Conservation (phyloP, 1,140 invertebrate genomes). For the Cotesia typhae region DNA sequence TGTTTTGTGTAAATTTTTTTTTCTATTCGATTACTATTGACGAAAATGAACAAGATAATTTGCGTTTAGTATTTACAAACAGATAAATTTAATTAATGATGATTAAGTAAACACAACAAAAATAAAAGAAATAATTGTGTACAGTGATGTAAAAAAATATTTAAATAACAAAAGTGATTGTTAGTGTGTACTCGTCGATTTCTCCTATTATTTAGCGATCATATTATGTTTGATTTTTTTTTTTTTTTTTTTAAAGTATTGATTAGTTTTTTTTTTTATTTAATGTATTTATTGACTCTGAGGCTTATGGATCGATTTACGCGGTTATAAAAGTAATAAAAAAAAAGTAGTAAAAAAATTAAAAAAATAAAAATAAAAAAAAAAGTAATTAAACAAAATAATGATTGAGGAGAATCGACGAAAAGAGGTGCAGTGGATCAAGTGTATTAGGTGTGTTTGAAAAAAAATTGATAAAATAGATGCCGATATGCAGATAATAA, state of each 20-base stretch:
- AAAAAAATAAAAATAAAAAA: background rate
- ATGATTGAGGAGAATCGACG: slow-evolving; percentile 35
- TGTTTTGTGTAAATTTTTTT: no score
- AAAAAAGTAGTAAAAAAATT: background rate
- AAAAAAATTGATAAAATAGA: slow-evolving; percentile 33
- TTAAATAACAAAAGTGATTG: slow-evolving; percentile 48
- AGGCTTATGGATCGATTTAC: background rate
- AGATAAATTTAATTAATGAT: slow-evolving; percentile 35
- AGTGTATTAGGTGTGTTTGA: slow-evolving; percentile 39
- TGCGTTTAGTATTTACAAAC: background rate
- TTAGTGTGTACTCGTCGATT: slow-evolving; percentile 59
- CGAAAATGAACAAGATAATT: background rate
- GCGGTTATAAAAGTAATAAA: background rate
- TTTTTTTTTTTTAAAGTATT: slow-evolving; percentile 5
- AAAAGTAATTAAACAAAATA: slow-evolving; percentile 14
- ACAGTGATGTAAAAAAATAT: slow-evolving; percentile 61
- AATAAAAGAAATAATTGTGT: slow-evolving; percentile 52
- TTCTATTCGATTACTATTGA: slow-evolving; percentile 6
- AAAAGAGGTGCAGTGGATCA: slow-evolving; percentile 40
- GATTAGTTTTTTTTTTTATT: background rate
- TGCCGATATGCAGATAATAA: slow-evolving; percentile 36
- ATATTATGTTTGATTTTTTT: background rate
- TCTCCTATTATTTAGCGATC: slow-evolving; percentile 46
- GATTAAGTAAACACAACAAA: slow-evolving; percentile 43
- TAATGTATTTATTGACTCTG: background rate